Conservation (phyloP, 2,797 vertebrate genomes). For the Cyprinella venusta region DNA sequence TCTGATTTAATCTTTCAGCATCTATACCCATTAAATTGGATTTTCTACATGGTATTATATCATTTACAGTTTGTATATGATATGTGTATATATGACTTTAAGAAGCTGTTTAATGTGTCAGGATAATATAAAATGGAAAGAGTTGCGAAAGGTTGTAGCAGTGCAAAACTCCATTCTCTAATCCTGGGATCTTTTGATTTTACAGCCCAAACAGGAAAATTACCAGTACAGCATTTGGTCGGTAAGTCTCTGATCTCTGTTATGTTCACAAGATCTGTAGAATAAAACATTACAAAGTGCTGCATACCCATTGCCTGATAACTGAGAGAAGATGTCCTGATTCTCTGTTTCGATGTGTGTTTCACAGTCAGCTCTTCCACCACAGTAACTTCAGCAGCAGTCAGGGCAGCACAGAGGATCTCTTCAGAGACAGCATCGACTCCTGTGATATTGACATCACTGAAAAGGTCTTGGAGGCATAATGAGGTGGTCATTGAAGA, state of each 20-base stretch:
- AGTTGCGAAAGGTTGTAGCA: not conserved
- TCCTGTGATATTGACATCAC: slow-evolving; percentile 96
- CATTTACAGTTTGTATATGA: not conserved
- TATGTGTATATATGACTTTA: not conserved
- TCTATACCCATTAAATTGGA: not conserved
- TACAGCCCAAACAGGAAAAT: slow-evolving; percentile 94
- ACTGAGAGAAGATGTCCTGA: not conserved
- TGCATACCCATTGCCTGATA: slow-evolving; percentile 1
- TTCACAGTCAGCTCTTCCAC: slow-evolving; percentile 91
- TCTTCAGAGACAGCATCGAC: slow-evolving; percentile 97
- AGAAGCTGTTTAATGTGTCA: not conserved
- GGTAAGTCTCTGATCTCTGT: slow-evolving; percentile 76
- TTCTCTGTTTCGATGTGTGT: slow-evolving; percentile 4
- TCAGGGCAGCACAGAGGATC: slow-evolving; percentile 95
- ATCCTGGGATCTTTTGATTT: slow-evolving; percentile 32
- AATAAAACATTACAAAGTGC: not conserved
- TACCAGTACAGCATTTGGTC: slow-evolving; percentile 94
- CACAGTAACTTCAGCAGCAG: slow-evolving; percentile 98
- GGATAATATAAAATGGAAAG: not conserved
- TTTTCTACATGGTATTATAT: not conserved
- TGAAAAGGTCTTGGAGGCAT: slow-evolving; percentile 84
- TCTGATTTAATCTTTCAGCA: not conserved
- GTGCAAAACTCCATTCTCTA: not conserved
- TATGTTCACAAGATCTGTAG: not conserved
- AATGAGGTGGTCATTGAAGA: not conserved